A percentile compares a stretch with the other conserved stretches of the same genome.
Conservation (phyloP, 64 coral and sea anemone species). For the Acropora tenuis region DNA sequence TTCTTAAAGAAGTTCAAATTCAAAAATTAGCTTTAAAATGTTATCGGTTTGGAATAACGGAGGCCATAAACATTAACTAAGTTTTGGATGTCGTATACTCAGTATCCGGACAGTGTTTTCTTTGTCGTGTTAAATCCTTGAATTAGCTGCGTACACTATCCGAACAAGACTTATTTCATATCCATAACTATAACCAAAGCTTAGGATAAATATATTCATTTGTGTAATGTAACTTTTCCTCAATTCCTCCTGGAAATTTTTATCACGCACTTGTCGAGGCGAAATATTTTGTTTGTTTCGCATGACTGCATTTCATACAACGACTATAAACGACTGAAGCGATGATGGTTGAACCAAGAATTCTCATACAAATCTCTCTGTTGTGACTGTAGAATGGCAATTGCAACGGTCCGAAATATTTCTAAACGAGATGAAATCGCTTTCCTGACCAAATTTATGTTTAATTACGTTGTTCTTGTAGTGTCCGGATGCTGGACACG, state of each 20-base stretch:
- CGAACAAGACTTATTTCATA: not conserved
- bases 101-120: slow-evolving; percentile 4
- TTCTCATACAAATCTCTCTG: slow-evolving; percentile 22
- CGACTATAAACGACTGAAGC: slow-evolving; percentile 11
- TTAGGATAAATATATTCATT: slow-evolving; percentile 6
- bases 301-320: not conserved
- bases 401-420: slow-evolving; percentile 19
- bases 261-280: not conserved
- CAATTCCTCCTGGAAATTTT: not conserved
- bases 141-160: slow-evolving; percentile 1
- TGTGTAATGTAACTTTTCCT: slow-evolving; percentile 6
- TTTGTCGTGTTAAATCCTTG: not conserved
- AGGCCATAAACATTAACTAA: slow-evolving; percentile 19
- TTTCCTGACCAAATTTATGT: no score
- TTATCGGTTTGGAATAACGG: not conserved
- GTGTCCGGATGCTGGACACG: no score
- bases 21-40: not conserved
- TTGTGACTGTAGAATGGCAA: not conserved
- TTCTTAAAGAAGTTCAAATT: not conserved
- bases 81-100: not conserved
- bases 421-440: not conserved
- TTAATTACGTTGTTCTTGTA: no score
- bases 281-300: slow-evolving; percentile 1
- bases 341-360: not conserved
- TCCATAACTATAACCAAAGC: slow-evolving; percentile 6